Conservation (phyloP, 2,113 vertebrate genomes). For the Microcebus tavaratra region DNA sequence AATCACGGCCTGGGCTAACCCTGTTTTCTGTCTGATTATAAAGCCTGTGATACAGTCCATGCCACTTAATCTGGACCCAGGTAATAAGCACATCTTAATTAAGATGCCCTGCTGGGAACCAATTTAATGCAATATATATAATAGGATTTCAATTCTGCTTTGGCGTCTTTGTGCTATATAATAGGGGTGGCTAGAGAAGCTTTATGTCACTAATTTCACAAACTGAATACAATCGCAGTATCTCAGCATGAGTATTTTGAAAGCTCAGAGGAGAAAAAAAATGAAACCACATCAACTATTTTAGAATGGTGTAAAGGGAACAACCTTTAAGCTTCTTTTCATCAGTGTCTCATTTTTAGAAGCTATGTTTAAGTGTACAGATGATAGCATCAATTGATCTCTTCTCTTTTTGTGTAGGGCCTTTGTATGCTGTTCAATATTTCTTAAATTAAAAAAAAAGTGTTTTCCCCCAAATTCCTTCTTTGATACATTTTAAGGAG, state of each 20-base stretch:
- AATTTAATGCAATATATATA: slow-evolving; percentile 80
- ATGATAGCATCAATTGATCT: slow-evolving; percentile 69
- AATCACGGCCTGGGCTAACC: slow-evolving; percentile 49
- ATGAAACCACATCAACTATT: slow-evolving; percentile 75
- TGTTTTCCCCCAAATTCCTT: slow-evolving; percentile 18
- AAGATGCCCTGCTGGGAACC: slow-evolving; percentile 75
- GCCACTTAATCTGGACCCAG: slow-evolving; percentile 77
- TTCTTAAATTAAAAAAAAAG: slow-evolving; percentile 46
- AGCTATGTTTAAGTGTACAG: slow-evolving; percentile 64
- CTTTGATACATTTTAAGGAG: slow-evolving; percentile 23
- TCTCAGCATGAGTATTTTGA: slow-evolving; percentile 79
- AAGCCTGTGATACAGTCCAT: slow-evolving; percentile 70
- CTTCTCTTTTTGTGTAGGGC: slow-evolving; percentile 37
- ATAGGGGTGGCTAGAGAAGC: slow-evolving; percentile 70
- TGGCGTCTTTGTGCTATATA: slow-evolving; percentile 70
- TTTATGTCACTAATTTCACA: slow-evolving; percentile 78
- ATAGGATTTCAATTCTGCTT: slow-evolving; percentile 77
- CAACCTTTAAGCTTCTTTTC: slow-evolving; percentile 71
- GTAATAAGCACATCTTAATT: slow-evolving; percentile 82
- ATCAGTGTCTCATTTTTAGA: slow-evolving; percentile 74
- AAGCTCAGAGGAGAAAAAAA: slow-evolving; percentile 68
- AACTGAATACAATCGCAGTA: slow-evolving; percentile 78
- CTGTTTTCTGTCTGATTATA: slow-evolving; percentile 67
- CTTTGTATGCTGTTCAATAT: slow-evolving; percentile 46
- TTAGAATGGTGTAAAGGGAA: slow-evolving; percentile 68